Evolutionary conservation across 2,797 vertebrate genomes (phyloP), one percentile per base, ranked within the genome.

Genomic region (Myotis daubentonii): DNA sequence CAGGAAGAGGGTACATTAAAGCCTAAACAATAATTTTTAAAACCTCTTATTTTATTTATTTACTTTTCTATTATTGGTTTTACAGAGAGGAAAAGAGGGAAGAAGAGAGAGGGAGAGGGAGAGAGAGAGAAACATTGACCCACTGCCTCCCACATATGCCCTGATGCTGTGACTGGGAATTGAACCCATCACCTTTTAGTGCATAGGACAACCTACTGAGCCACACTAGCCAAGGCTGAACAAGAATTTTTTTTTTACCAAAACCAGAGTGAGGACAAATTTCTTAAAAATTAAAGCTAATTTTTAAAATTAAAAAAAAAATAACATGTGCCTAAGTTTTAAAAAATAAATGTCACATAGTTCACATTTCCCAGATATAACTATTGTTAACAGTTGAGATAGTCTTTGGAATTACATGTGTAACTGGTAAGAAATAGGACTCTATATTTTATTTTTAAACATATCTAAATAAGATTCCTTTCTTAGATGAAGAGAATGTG

Each of bases 381-480:
- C n/a, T 62, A 41, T 74, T 81, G 57, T 75, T 89, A 89, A 57
- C 44, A 36, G 49, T 76, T 94, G 60, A 78, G 72, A 41, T 9
- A 84, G 28, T n/a, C 47, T 87, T 94, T 94, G 38, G 36, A 95
- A 65, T 95, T 91, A 44, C 30, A 57, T 57, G 82, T 84, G 66
- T 93, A 84, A 65, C 41, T 89, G 11, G 6, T 88, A 92, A 92
- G 71, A 89, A 81, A 60, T 38, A 74, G 23, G 41, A 87, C 55
- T 79, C 8, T 74, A 66, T 87, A 30, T 91, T 90, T 44, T 93
- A 47, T 92, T 95, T 96, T 70, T 74, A 92, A 87, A 30, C 8
- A 60, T 33, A 72, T 76, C n/a, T 81, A 85, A 94, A 62, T 68
- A 86, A 44, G 44, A 84, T 62, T 81, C 19, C 89, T 79, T 71